Evolutionary conservation across 2,113 vertebrate genomes (phyloP).

Genomic region (Platycercus adscitus): DNA sequence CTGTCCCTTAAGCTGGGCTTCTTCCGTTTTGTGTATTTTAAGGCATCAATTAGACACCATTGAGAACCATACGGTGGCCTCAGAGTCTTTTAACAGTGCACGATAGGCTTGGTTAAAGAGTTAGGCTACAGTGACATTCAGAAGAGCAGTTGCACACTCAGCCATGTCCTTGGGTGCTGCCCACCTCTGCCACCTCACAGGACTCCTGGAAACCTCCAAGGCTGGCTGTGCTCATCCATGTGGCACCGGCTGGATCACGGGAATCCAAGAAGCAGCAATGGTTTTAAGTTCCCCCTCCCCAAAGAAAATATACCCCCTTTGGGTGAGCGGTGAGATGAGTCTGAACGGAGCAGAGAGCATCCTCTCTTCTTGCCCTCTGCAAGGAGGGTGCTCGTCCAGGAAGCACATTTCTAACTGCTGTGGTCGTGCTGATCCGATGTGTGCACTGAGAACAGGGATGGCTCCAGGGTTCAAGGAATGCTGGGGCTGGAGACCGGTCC

Average conservation of each 20-base stretch:
- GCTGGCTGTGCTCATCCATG: neutral
- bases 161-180: neutral
- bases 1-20: neutral
- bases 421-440: neutral
- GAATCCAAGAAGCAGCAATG: conserved; percentile 6
- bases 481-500: neutral
- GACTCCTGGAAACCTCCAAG: neutral
- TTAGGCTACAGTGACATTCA: conserved; percentile 48
- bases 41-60: conserved; percentile 66
- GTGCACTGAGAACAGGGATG: neutral
- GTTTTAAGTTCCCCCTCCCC: neutral
- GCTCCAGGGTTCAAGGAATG: neutral
- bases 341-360: neutral
- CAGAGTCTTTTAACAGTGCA: conserved; percentile 14
- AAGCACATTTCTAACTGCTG: neutral
- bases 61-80: neutral
- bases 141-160: neutral
- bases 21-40: neutral
- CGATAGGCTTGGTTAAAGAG: neutral
- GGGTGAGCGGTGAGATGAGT: neutral
- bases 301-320: neutral
- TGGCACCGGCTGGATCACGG: neutral
- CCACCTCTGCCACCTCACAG: neutral
- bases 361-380: neutral
- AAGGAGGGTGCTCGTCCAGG: neutral